Evolutionary conservation across 2,113 vertebrate genomes (phyloP).

Genomic region (Dicerorhinus sumatrensis): DNA sequence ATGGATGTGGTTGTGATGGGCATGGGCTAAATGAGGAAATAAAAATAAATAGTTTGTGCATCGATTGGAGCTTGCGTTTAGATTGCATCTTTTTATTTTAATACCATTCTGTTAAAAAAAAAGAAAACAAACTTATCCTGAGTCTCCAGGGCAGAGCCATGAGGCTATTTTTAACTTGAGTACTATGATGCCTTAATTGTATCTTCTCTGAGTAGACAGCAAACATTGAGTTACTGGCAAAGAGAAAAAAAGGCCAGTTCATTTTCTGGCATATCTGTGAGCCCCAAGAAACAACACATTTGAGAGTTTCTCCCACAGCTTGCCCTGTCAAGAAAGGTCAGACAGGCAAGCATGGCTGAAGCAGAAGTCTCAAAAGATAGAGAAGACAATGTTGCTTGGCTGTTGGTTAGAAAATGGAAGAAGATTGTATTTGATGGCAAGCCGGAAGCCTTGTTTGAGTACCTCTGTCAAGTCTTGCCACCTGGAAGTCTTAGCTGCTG

Average conservation of each 20-base stretch:
- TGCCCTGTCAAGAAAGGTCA: slow-evolving; percentile 63
- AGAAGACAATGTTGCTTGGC: neutral
- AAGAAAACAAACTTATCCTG: slow-evolving; percentile 45
- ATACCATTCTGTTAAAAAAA: slow-evolving; percentile 64
- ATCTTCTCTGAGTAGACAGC: slow-evolving; percentile 60
- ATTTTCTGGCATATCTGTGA: slow-evolving; percentile 54
- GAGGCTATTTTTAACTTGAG: slow-evolving; percentile 66
- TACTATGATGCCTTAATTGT: slow-evolving; percentile 73
- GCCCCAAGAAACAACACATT: neutral
- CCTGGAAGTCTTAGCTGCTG: neutral
- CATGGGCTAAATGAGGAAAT: slow-evolving; percentile 77
- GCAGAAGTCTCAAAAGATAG: slow-evolving; percentile 56
- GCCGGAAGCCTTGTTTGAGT: neutral
- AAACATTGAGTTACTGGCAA: slow-evolving; percentile 33
- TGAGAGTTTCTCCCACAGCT: slow-evolving; percentile 63
- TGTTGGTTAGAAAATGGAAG: slow-evolving; percentile 17
- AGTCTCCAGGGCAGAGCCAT: slow-evolving; percentile 45
- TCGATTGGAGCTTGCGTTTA: slow-evolving; percentile 71
- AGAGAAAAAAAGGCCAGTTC: slow-evolving; percentile 31
- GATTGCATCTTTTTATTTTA: slow-evolving; percentile 76
- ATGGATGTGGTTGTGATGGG: slow-evolving; percentile 69
- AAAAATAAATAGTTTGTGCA: slow-evolving; percentile 80
- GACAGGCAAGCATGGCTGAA: slow-evolving; percentile 57
- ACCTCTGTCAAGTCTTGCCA: neutral
- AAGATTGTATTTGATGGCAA: neutral